Base-by-base conservation (phyloP, 2,113 vertebrate species). In the Oreochromis tanganicae region DNA sequence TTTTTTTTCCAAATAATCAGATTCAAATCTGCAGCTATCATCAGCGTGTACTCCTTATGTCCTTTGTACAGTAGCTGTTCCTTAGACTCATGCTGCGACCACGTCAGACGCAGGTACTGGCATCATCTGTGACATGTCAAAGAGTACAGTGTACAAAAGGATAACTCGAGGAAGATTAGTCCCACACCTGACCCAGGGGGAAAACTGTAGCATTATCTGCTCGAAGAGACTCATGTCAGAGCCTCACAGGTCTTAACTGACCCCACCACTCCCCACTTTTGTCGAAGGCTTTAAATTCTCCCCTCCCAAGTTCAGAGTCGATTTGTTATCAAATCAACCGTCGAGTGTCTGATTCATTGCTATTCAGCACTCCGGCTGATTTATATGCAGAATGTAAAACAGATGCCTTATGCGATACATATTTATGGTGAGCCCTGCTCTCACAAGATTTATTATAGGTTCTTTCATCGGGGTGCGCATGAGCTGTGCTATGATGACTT, bases 331-430 rank as follows among this genome's bases (percentile, higher is more conserved):
- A 99, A 99, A 99, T 99, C 98, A 99, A 98, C 97, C 98, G 98
- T 98, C 98, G 96, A 97, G 97, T 96, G 95, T 95, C 98, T 99
- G 98, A 99, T 99, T 99, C 98, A 99, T 99, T 98, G 98, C 97
- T 98, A 98, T 99, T 98, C 98, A 98, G 98, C 97, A 96, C 97
- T 96, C 96, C 41, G 95, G 96, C 98, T 99, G 98, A 99, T 99
- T 99, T 99, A 99, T 99, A 99, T 99, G 98, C 98, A 99, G 98
- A 99, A 99, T 99, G 98, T 99, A 99, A 99, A 99, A 99, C 98
- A 99, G 98, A 99, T 99, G 98, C 98, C 98, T 98, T 98, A 97
- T 98, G 98, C 97, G 98, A 99, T 99, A 98, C 98, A 99, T 99
- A 99, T 99, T 99, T 99, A 99, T 99, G 98, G 98, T 98, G 98